phyloP scores from a whole-genome alignment of 2,797 vertebrate species.

The Hyperoplus immaculatus region DNA sequence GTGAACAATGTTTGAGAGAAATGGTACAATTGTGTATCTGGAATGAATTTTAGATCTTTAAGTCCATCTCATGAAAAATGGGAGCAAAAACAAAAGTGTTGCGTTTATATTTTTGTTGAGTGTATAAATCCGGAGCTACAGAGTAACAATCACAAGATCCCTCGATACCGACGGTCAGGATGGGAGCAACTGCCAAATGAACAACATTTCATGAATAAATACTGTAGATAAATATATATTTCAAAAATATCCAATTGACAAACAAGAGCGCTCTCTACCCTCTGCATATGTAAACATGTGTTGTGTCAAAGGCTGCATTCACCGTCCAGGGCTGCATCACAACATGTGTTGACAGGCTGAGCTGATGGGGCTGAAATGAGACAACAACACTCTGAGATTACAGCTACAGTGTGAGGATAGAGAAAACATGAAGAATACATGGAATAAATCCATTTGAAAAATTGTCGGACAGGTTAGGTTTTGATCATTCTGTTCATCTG shows the following conservation, averaged over 20 bases:
- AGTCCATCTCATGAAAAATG: too few relatives aligned
- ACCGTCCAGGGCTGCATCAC: conserved; percentile 22
- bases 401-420: conserved; percentile 12
- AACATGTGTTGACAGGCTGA: conserved; percentile 49
- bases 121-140: neutral
- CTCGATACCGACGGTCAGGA: neutral
- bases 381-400: neutral
- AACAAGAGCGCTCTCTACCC: conserved; percentile 10
- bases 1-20: too few relatives aligned
- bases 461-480: neutral
- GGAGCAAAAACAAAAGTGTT: too few relatives aligned
- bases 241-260: conserved; percentile 16
- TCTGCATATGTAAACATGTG: conserved; percentile 40
- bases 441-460: neutral
- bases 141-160: neutral
- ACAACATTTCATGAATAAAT: conserved; percentile 33
- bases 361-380: conserved; percentile 20
- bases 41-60: too few relatives aligned
- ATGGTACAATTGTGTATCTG: too few relatives aligned
- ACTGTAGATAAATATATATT: conserved; percentile 26
- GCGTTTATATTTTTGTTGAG: too few relatives aligned
- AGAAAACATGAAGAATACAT: neutral
- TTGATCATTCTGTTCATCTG: too few relatives aligned
- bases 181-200: neutral
- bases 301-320: conserved; percentile 46